phyloP scores from a whole-genome alignment of 23 tunicate genomes.

The Pegea sp. region DNA sequence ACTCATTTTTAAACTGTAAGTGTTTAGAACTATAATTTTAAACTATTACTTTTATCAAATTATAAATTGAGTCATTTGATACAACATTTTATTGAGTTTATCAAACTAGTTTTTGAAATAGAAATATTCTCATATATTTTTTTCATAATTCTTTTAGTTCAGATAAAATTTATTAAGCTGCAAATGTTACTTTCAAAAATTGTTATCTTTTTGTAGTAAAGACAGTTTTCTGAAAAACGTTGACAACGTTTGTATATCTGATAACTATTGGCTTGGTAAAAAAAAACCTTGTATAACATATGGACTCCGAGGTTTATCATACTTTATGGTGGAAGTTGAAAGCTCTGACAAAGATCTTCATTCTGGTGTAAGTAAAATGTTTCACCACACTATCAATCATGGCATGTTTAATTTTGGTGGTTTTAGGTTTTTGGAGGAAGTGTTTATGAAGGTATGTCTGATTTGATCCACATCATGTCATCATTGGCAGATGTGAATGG shows the following conservation, averaged over 20 bases:
- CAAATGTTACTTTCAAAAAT: too few relatives aligned
- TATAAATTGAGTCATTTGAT: too few relatives aligned
- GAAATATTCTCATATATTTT: too few relatives aligned
- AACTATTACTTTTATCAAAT: too few relatives aligned
- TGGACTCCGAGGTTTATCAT: conserved; percentile 94
- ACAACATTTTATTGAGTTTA: too few relatives aligned
- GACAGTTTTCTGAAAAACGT: conserved; percentile 65
- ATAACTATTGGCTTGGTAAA: conserved; percentile 99
- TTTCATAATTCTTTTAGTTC: too few relatives aligned
- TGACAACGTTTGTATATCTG: conserved; percentile 94
- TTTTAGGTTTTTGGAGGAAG: conserved; percentile 50
- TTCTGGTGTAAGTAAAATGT: conserved; percentile 46
- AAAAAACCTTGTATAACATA: conserved; percentile 98
- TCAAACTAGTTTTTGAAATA: too few relatives aligned
- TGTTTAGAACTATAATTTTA: too few relatives aligned
- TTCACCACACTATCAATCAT: neutral
- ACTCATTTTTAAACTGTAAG: conserved; percentile 39
- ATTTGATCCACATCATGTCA: conserved; percentile 66
- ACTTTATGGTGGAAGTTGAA: conserved; percentile 56
- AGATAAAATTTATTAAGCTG: too few relatives aligned
- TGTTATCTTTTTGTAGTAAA: conserved; percentile 42
- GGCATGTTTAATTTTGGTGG: neutral
- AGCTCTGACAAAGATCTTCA: conserved; percentile 88
- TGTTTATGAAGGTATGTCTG: conserved; percentile 92
- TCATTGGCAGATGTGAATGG: conserved; percentile 73